Conservation (phyloP, 2,797 vertebrate species). For the Clarias fuscus region DNA sequence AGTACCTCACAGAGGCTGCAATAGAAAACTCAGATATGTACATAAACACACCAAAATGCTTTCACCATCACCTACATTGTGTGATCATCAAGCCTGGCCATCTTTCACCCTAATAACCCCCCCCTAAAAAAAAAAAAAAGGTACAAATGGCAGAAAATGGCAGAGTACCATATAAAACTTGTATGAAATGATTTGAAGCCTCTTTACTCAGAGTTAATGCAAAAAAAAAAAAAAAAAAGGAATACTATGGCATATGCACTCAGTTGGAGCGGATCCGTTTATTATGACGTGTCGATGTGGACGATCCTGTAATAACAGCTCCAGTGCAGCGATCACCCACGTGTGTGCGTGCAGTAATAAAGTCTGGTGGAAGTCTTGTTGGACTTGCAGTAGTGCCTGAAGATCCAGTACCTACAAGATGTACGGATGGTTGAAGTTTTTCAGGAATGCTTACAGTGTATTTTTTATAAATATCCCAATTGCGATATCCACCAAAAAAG, state of each 20-base stretch:
- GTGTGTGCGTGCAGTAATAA: background rate
- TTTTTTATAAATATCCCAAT: background rate
- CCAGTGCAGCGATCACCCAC: conserved; percentile 5
- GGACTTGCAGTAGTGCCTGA: conserved; percentile 11
- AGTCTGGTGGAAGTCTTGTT: background rate
- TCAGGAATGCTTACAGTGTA: background rate
- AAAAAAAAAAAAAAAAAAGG: background rate
- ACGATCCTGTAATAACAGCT: background rate
- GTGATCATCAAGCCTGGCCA: conserved; percentile 22
- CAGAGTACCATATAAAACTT: conserved; percentile 13
- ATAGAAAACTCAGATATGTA: conserved; percentile 50
- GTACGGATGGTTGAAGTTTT: background rate
- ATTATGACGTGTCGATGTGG: background rate
- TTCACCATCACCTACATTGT: conserved; percentile 15
- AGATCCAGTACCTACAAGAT: background rate
- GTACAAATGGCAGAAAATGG: background rate
- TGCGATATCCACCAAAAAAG: background rate
- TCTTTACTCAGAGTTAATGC: background rate
- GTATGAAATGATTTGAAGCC: conserved; percentile 9
- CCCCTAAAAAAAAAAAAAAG: background rate
- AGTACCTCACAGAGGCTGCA: conserved; percentile 86
- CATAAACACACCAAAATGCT: conserved; percentile 42
- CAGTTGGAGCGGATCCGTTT: background rate
- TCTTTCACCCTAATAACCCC: background rate
- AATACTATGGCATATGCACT: conserved; percentile 2